Base-by-base conservation (phyloP, 1,140 invertebrate genomes). In the Halyomorpha halys region DNA sequence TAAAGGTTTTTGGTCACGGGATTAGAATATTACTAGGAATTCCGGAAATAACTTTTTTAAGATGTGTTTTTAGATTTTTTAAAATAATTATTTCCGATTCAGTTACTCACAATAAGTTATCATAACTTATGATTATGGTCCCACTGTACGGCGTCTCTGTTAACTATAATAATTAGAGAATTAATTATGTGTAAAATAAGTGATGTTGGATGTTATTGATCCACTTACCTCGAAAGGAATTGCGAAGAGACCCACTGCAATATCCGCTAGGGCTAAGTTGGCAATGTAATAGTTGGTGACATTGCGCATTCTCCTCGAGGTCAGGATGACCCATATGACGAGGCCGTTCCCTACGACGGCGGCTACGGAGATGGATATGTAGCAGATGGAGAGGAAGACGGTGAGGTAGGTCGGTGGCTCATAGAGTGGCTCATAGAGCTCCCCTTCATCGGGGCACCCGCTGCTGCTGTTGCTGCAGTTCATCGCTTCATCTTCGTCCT, bases 261-360 rank as follows among this genome's bases (percentile, higher is more conserved):
- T 75, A 61, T 79, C 78, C 0, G 76, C 76, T 8, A 77, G 66
- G 3, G 77, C 77, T n/a, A 79, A 68, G 67, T 79, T 78, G 14
- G 76, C 73, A 8, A 82, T 80, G 70, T 80, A 79, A 56, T 77
- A 76, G 69, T 80, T 81, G 47, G 79, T 81, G 27, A 80, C 77
- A 15, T 76, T 77, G 39, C 78, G 76, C 79, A 81, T 80, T 2
- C 71, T 62, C 11, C 68, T 59, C 23, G 68, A 70, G n/a, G 70
- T 69, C 39, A 75, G 66, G n/a, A 82, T 78, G 23, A 81, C 75
- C 72, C 78, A 76, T 8, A 83, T 79, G 16, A 83, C 80, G 8
- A 82, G 70, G 0, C 72, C 74, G 70, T 83, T 83, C 0, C 81
- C 81, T 13, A 78, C 69, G 15, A 82, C 76, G 3, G 81, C 77